These are phyloP conservation scores for Tetramorium bicarinatum DNA, from an alignment of 2,888 invertebrate genomes.

Conservation along the genomic window DNA sequence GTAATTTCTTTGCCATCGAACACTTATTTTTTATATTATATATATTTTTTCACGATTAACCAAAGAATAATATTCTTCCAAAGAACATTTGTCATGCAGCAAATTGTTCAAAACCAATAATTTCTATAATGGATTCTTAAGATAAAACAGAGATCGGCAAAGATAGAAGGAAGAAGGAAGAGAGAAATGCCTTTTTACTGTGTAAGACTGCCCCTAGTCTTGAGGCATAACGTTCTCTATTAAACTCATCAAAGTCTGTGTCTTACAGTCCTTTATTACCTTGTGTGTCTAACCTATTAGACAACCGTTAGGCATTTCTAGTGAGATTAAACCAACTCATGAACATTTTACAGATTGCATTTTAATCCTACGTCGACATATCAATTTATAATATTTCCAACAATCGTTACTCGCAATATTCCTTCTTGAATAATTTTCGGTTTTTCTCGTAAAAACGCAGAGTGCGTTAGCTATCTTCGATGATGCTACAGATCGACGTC, in stretches of 20 bases:
- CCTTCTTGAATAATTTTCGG: neutral
- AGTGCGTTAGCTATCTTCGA: neutral
- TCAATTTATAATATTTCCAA: neutral
- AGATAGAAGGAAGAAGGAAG: neutral
- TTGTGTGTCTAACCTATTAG: conserved; percentile 48
- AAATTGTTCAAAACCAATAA: neutral
- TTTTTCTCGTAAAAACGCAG: neutral
- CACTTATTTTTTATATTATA: neutral
- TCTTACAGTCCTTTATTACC: conserved; percentile 52
- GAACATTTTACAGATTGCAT: conserved; percentile 31
- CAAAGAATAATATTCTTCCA: neutral
- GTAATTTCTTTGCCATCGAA: neutral
- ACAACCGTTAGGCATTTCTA: conserved; percentile 49
- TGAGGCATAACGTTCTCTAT: conserved; percentile 65
- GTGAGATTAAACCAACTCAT: conserved; percentile 41
- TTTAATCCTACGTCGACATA: conserved; percentile 62
- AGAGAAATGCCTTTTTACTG: conserved; percentile 17
- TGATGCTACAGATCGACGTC: conserved; percentile 30
- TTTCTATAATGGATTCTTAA: neutral
- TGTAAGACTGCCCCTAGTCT: conserved; percentile 25
- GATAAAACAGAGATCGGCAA: neutral
- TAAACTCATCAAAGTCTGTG: conserved; percentile 70
- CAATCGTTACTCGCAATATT: neutral
- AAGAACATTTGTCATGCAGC: neutral
- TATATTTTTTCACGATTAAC: neutral